phyloP scores from a whole-genome alignment of 2,797 vertebrate genomes.

The Manis javanica region DNA sequence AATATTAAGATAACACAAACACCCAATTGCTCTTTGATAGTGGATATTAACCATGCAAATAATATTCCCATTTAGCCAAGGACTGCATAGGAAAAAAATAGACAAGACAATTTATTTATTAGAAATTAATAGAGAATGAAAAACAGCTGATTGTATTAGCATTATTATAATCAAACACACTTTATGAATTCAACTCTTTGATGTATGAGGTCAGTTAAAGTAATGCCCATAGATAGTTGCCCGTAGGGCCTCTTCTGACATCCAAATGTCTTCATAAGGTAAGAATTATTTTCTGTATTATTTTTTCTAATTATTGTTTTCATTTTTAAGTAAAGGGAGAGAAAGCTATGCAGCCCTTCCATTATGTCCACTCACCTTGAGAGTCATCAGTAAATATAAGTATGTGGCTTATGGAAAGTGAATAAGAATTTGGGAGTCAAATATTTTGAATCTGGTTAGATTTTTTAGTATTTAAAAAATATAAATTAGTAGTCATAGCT shows the following conservation, averaged over 20 bases:
- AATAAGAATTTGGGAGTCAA: neutral
- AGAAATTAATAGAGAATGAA: neutral
- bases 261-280: neutral
- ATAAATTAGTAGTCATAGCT: neutral
- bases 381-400: neutral
- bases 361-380: neutral
- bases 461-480: conserved; percentile 29
- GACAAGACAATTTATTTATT: neutral
- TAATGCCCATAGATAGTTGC: neutral
- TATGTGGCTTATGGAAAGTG: neutral
- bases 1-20: neutral
- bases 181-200: neutral
- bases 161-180: neutral
- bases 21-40: neutral
- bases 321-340: conserved; percentile 56
- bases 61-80: neutral
- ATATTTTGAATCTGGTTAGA: neutral
- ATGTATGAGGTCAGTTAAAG: neutral
- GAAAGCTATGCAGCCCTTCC: neutral
- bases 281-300: neutral
- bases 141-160: neutral
- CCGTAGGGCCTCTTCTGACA: neutral
- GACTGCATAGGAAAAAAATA: neutral
- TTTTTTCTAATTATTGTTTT: conserved; percentile 33
- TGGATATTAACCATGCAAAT: neutral